Base-by-base conservation (phyloP, 2,797 vertebrate species). In the Dallia pectoralis region DNA sequence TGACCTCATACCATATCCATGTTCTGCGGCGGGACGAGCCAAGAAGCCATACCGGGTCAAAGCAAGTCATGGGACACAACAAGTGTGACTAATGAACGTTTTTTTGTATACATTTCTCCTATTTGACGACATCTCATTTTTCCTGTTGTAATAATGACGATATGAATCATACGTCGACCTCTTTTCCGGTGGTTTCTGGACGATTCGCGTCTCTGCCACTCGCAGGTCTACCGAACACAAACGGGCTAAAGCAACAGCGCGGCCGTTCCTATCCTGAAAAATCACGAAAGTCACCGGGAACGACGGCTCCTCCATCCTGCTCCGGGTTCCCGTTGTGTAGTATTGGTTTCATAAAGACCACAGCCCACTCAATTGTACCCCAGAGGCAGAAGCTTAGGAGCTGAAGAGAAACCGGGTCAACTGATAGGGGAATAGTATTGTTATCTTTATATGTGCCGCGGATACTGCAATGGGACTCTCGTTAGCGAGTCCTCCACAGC, bases 371-470 rank as follows among this genome's bases (percentile, higher is more conserved):
- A 88, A 90, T 87, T 87, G 88, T 84, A 81, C 87, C 88, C 89
- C 32, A 80, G 87, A 85, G 89, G 87, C 80, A 66, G 78, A 36
- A 67, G 86, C 84, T 74, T 49, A 83, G 87, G 87, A 86, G 88
- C 86, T 80, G 87, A 84, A 85, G 86, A 86, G 86, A 89, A 89
- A 88, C 82, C 89, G 86, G 89, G 89, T 89, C 89, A 88, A 83
- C 85, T 81, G 86, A 85, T 86, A 72, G 82, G 88, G 89, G 89
- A 88, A 87, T 88, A 79, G 84, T 82, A 82, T 74, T 73, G 85
- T 89, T 90, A 88, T 91, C 87, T 91, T 84, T 83, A 82, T 86
- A 85, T 82, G 85, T 77, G 63, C 82, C 77, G 83, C 82, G 83
- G 81, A 84, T 82, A 77, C 76, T 71, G 82, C 63, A 78, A 77